These are phyloP conservation scores for Setipinna tenuifilis DNA, from an alignment of 2,797 vertebrate genomes.

Conservation along the genomic window DNA sequence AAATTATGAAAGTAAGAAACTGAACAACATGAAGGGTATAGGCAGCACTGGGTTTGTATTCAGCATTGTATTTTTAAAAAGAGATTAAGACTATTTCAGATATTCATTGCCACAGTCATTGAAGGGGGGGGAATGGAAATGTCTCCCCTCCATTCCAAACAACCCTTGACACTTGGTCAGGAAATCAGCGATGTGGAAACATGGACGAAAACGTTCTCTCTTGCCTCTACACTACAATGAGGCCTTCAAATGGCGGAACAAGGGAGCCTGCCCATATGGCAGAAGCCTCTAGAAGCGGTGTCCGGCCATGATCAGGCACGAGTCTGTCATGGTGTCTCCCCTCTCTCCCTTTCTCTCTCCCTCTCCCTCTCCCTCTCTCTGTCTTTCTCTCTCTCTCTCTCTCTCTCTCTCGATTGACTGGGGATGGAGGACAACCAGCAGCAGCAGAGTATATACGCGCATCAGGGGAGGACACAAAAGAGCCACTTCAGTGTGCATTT, in stretches of 20 bases:
- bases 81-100: not conserved
- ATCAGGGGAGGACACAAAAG: not conserved
- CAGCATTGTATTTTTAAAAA: no score
- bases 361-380: no score
- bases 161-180: slow-evolving; percentile 22
- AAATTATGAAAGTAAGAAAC: not conserved
- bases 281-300: not conserved
- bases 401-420: no score
- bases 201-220: not conserved
- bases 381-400: no score
- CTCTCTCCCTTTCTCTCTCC: no score
- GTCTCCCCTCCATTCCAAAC: slow-evolving; percentile 2
- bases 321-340: not conserved
- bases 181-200: slow-evolving; percentile 20
- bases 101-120: slow-evolving; percentile 7
- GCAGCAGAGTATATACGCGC: not conserved
- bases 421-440: no score
- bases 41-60: no score
- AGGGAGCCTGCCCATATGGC: not conserved
- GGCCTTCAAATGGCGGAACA: not conserved
- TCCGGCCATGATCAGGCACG: not conserved
- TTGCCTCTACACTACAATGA: not conserved
- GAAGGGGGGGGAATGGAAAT: not conserved
- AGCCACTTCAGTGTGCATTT: slow-evolving; percentile 16
- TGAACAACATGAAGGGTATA: no score